Evolutionary conservation across 1,140 invertebrate genomes (phyloP).

Genomic region (Pachypeltis micranthus): DNA sequence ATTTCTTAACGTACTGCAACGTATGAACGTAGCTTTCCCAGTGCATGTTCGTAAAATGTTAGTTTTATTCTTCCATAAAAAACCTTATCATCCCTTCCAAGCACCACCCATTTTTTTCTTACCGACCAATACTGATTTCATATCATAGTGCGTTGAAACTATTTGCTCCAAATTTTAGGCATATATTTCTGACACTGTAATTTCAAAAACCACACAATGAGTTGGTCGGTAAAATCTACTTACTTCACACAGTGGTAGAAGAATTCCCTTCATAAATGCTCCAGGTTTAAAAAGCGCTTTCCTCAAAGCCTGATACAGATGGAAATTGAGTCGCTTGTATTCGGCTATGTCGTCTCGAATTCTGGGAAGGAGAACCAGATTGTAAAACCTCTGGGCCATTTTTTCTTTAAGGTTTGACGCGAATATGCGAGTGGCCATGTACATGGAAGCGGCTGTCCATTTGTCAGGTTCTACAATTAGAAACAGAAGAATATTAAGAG

Average conservation of each 20-base stretch:
- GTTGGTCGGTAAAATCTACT: constrained; percentile 18
- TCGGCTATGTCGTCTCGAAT: constrained; percentile 90
- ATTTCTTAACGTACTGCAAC: too few relatives aligned
- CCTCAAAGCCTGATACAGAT: constrained; percentile 85
- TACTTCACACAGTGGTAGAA: constrained; percentile 79
- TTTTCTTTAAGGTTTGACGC: constrained; percentile 90
- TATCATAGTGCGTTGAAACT: too few relatives aligned
- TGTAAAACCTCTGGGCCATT: constrained; percentile 95
- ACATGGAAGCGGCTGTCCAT: constrained; percentile 93
- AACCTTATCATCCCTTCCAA: too few relatives aligned
- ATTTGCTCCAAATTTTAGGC: too few relatives aligned
- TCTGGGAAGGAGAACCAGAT: constrained; percentile 81
- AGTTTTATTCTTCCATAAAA: too few relatives aligned
- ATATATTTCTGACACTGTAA: too few relatives aligned
- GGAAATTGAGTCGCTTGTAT: constrained; percentile 92
- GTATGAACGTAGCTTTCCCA: too few relatives aligned
- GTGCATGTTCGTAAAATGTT: too few relatives aligned
- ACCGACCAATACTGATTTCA: too few relatives aligned
- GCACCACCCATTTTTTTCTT: too few relatives aligned
- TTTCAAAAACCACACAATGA: too few relatives aligned
- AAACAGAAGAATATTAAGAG: too few relatives aligned
- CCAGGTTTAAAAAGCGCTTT: constrained; percentile 94
- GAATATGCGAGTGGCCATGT: constrained; percentile 87
- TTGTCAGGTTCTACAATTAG: constrained; percentile 53
- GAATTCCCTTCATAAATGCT: constrained; percentile 97